Percentiles rank a stretch among this genome's conserved stretches.
Conservation (phyloP, 1,140 invertebrate genomes). For the Macrobrachium rosenbergii region DNA sequence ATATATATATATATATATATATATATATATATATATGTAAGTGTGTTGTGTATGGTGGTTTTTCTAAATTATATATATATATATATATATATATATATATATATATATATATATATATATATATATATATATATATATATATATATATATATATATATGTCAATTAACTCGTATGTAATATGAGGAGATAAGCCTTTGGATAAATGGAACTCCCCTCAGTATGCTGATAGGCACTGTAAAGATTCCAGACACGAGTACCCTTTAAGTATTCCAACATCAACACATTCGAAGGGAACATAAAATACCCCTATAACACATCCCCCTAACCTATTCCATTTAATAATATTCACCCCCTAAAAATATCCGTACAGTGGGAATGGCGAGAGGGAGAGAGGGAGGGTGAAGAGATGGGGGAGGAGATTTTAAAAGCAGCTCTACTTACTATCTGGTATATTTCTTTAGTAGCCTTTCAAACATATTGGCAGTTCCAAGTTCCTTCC, state of each 20-base stretch:
- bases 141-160: not conserved
- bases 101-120: not conserved
- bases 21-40: not conserved
- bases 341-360: not conserved
- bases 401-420: not conserved
- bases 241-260: no score
- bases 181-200: not conserved
- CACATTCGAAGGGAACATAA: no score
- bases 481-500: constrained; percentile 37
- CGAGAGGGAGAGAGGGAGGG: not conserved
- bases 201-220: not conserved
- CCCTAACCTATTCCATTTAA: not conserved
- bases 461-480: constrained; percentile 60
- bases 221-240: no score
- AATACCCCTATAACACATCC: no score
- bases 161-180: not conserved
- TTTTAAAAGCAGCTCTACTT: constrained; percentile 41
- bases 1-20: not conserved
- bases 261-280: no score
- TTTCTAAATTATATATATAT: no score
- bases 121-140: not conserved
- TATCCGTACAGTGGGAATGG: not conserved
- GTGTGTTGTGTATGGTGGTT: no score
- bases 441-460: constrained; percentile 52
- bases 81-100: constrained; percentile 2